Percentiles rank a stretch among this genome's conserved stretches.
phyloP scores from a whole-genome alignment of 2,113 vertebrate genomes.

The Neogale vison region DNA sequence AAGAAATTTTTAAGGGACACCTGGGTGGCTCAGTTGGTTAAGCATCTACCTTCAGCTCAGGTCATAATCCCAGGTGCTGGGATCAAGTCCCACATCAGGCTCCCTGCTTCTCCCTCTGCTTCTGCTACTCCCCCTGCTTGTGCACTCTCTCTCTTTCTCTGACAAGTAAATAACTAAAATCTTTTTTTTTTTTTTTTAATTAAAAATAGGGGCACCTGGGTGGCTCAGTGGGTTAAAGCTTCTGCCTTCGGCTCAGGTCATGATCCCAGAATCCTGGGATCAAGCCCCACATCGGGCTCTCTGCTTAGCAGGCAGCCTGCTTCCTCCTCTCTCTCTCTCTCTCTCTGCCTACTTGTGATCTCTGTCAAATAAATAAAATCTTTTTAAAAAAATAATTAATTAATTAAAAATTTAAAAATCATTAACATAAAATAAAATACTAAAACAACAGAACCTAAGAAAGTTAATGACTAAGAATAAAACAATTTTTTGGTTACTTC shows the following conservation, averaged over 20 bases:
- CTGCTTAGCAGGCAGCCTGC: too few relatives aligned
- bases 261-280: too few relatives aligned
- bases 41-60: neutral
- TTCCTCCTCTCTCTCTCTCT: too few relatives aligned
- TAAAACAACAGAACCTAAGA: neutral
- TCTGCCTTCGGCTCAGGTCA: too few relatives aligned
- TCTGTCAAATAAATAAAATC: too few relatives aligned
- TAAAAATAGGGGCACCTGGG: too few relatives aligned
- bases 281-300: too few relatives aligned
- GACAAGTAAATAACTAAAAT: too few relatives aligned
- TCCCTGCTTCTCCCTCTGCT: too few relatives aligned
- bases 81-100: fast-evolving
- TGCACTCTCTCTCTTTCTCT: neutral
- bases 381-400: neutral
- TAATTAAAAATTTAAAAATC: neutral
- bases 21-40: neutral
- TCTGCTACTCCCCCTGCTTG: neutral
- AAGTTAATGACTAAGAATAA: neutral
- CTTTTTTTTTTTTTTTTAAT: too few relatives aligned
- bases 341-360: too few relatives aligned
- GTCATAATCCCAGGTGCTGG: neutral
- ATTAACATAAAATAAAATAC: neutral
- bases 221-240: too few relatives aligned
- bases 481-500: neutral
- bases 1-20: neutral